Evolutionary conservation across 2,888 invertebrate species (phyloP), one percentile per base, ranked within the genome.

Genomic region (Elegia similella): DNA sequence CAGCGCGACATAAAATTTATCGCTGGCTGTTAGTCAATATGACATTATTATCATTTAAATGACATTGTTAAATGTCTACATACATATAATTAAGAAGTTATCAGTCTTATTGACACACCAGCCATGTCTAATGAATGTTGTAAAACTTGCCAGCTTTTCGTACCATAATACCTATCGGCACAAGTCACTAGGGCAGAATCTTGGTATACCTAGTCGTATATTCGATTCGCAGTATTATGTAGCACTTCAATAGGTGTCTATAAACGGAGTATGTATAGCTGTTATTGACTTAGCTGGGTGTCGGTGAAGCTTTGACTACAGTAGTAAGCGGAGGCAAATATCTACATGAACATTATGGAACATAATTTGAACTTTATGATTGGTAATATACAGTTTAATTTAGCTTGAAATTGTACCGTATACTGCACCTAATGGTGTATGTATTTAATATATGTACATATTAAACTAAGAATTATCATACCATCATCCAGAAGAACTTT

Each of bases 261-360:
- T 53, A 23, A 23, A 30, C 34, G 12, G 17, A 29, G n/a, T 30
- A 34, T 46, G 23, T 54, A 42, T 30, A 30, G 76, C 74, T 80
- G 78, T 80, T 79, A 59, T 23, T 23, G 2, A 43, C 59, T 58
- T 61, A 63, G 63, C 52, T 42, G 44, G 42, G 56, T 63, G 64
- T 63, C 63, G 69, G 10, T 46, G 16, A 43, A 43, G 23, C 23
- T 23, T 46, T 46, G 46, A 46, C 46, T 46, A 23, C 46, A 46
- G 6, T 12, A 23, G 46, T 38, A 8, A n/a, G 38, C 38, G 5
- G 38, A 38, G 10, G 38, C 38, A 38, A 6, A n/a, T 12, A 12
- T 38, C 8, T 12, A 23, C 2, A 23, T 23, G 5, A 23, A 23
- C 23, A n/a, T n/a, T n/a, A n/a, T n/a, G n/a, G n/a, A n/a, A n/a